Evolutionary conservation across 2,888 invertebrate species (phyloP).

Genomic region (Sceliomorpha sp.): DNA sequence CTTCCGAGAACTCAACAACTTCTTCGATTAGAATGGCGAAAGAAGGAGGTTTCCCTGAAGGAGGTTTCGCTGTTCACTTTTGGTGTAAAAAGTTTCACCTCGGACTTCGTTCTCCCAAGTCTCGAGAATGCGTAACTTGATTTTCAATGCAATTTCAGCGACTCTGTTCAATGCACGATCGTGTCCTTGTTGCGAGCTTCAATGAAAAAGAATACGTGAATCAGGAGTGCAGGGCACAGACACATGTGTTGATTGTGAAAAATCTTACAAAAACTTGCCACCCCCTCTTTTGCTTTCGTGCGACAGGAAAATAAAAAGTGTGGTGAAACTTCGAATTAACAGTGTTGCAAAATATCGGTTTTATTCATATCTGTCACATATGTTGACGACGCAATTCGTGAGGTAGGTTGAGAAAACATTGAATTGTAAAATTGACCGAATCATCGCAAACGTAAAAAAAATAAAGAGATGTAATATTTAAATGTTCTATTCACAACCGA

Average conservation of each 20-base stretch:
- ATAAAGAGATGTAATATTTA: too few relatives aligned
- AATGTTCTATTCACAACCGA: too few relatives aligned
- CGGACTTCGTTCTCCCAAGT: conserved; percentile 16
- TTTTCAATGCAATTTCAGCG: conserved; percentile 23
- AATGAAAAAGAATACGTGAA: conserved; percentile 38
- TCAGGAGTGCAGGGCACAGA: conserved; percentile 28
- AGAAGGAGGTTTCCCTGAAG: conserved; percentile 3
- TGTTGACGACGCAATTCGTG: too few relatives aligned
- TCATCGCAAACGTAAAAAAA: too few relatives aligned
- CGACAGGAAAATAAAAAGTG: neutral
- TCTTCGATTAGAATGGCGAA: conserved; percentile 3
- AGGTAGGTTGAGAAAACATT: too few relatives aligned
- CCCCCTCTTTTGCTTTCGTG: neutral
- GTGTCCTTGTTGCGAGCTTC: conserved; percentile 41
- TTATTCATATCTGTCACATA: too few relatives aligned
- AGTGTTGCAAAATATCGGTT: conserved; percentile 19
- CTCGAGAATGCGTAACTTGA: conserved; percentile 25
- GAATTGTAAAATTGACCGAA: too few relatives aligned
- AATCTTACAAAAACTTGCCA: conserved; percentile 6
- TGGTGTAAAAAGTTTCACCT: conserved; percentile 23
- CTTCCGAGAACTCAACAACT: conserved; percentile 8
- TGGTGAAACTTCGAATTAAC: conserved; percentile 5
- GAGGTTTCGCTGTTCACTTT: conserved; percentile 21
- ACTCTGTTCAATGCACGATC: conserved; percentile 38
- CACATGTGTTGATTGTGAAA: conserved; percentile 12